Conservation (phyloP, 1,140 invertebrate genomes). For the Bemisia tabaci region DNA sequence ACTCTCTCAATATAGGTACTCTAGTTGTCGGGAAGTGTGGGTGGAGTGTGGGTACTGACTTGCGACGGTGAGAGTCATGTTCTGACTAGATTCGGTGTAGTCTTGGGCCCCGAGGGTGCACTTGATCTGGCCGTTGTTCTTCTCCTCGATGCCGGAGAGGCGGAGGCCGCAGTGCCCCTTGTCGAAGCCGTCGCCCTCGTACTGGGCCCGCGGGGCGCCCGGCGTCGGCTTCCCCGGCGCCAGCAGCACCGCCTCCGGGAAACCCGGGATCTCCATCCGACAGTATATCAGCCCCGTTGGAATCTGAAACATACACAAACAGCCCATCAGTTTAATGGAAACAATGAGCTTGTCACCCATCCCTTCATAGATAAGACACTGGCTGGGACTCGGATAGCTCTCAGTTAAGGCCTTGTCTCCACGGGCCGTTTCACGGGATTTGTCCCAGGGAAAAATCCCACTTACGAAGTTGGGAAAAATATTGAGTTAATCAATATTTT, state of each 20-base stretch:
- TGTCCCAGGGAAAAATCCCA: too few relatives aligned
- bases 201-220: conserved; percentile 27
- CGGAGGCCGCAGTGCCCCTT: conserved; percentile 51
- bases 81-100: conserved; percentile 36
- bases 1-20: too few relatives aligned
- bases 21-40: too few relatives aligned
- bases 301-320: neutral
- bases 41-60: too few relatives aligned
- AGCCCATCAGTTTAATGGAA: too few relatives aligned
- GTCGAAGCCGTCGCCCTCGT: conserved; percentile 39
- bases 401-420: too few relatives aligned
- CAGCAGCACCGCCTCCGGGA: neutral
- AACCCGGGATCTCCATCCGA: neutral
- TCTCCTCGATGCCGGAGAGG: conserved; percentile 43
- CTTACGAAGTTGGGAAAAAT: too few relatives aligned
- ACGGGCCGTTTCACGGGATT: too few relatives aligned
- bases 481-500: too few relatives aligned
- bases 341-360: too few relatives aligned
- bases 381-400: too few relatives aligned
- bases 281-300: neutral
- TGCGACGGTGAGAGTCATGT: conserved; percentile 49
- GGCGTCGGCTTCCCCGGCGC: neutral
- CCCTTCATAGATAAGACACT: too few relatives aligned
- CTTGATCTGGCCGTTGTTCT: conserved; percentile 49
- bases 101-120: conserved; percentile 41